Percentiles rank a stretch among this genome's conserved stretches.
phyloP scores from a whole-genome alignment of 1,140 invertebrate genomes.

The Metaphire vulgaris region DNA sequence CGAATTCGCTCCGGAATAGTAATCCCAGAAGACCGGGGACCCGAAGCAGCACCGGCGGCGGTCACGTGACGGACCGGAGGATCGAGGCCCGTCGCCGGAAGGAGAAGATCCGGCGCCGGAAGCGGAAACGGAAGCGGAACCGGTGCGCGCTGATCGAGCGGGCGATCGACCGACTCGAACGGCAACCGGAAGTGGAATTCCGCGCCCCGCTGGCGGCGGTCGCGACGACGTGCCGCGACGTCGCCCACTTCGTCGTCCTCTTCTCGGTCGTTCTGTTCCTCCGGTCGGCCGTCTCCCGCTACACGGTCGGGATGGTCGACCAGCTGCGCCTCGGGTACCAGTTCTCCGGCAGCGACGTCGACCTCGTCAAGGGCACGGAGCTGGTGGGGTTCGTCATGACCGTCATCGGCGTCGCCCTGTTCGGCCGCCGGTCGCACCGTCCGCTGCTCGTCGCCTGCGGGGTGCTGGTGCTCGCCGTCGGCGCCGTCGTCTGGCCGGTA shows the following conservation, averaged over 20 bases:
- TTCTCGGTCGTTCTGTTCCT: slow-evolving; percentile 5
- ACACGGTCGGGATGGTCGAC: slow-evolving; percentile 10
- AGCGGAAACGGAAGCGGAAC: not conserved
- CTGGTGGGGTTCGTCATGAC: slow-evolving; percentile 1
- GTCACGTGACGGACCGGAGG: not conserved
- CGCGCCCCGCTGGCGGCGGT: not conserved
- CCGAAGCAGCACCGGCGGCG: too few relatives aligned
- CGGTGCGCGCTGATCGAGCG: not conserved
- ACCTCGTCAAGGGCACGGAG: slow-evolving; percentile 9
- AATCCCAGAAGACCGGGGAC: too few relatives aligned
- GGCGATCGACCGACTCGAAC: not conserved
- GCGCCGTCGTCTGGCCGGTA: slow-evolving; percentile 11
- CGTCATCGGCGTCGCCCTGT: slow-evolving; percentile 8
- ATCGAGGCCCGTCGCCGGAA: not conserved
- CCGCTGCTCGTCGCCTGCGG: slow-evolving; percentile 6
- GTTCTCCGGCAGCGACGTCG: slow-evolving; percentile 4
- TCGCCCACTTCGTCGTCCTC: slow-evolving; percentile 12
- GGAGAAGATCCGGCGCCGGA: not conserved
- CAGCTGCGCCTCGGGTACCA: not conserved
- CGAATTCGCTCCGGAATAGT: too few relatives aligned
- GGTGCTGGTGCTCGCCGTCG: not conserved
- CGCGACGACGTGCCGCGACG: not conserved
- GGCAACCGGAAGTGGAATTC: not conserved
- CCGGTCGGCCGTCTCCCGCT: not conserved
- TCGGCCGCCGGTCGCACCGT: not conserved